Base-by-base conservation (phyloP, 1,140 invertebrate genomes). In the Neoseiulus cucumeris region DNA sequence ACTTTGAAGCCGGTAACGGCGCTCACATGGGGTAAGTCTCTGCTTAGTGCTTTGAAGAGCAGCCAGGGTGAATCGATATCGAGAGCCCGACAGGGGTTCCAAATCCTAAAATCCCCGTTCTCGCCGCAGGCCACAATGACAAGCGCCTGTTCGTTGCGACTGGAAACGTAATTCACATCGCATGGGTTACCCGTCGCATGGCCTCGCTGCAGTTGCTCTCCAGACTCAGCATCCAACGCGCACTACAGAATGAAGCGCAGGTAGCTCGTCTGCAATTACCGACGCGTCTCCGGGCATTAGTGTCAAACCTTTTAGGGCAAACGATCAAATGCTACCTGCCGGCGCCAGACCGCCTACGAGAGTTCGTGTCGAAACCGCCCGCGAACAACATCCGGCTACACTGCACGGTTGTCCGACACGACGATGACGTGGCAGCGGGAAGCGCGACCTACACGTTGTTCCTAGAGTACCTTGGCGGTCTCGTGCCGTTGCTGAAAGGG, bases 281-380 rank as follows among this genome's bases (percentile, higher is more conserved):
- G 42, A 81, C 84, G 65, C 80, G 89, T 68, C 81, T 96, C 68
- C 84, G 86, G 73, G 84, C 85, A 65, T 82, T 88, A 14, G 83
- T 97, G 68, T 82, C 84, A 68, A 87, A 87, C 74, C 81, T 96
- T 44, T 96, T 95, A 79, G 86, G 87, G 72, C 90, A 91, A 76
- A 96, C 93, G n/a, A 90, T 98, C 72, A 80, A 87, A 79, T 95
- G 91, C 75, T 91, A 89, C 74, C 86, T 97, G 64, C 94, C 94
- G 22, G 87, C 92, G 76, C 82, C 84, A 2, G 83, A 83, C 68
- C 85, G 87, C 65, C 76, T 98, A 29, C 81, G 91, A 65, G 87
- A 90, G 45, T 97, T 97, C 79, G 91, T 96, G 0, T 92, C 89
- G 41, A 83, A 87, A 28, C 90, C 92, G 2, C 91, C 91, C 7